Base-by-base conservation (phyloP, 2,113 vertebrate genomes). In the Gracilinanus agilis region DNA sequence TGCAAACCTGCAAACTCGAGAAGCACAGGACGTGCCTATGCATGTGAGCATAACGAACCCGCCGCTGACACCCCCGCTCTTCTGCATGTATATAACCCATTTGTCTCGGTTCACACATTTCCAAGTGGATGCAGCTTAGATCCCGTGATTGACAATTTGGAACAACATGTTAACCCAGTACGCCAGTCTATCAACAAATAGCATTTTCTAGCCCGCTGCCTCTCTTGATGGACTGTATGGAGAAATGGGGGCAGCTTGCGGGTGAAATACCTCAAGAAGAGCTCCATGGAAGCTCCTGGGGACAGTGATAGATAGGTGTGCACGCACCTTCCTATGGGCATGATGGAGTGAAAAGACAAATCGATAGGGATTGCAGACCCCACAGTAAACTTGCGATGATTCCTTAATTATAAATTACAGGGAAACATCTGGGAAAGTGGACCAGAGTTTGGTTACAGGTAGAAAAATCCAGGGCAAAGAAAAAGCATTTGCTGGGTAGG, bases 91-190 rank as follows among this genome's bases (percentile, higher is more conserved):
- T 90, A 90, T 95, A 92, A 91, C 29, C 96, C 55, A 44, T 94
- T 92, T 94, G 54, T 61, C 88, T 67, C 21, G 75, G 55, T 91
- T 92, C 91, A 93, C 67, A 94, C 56, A 34, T 96, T 96, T 95
- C 83, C 24, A 93, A 94, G 40, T 83, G 54, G 90, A 29, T 44
- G 2, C 90, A 40, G 90, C 90, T 93, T 92, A 58, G 24, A 92
- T 88, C n/a, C 92, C 34, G 19, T 58, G 24, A 95, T 94, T 58
- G 24, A 95, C 94, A 89, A 97, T 96, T 93, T 53, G 34, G 49
- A 89, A 90, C 67, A 83, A 83, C 55, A 34, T 55, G 93, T 93
- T 94, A 95, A 56, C 88, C 75, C 27, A 95, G 54, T 89, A 89
- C 93, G 4, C 90, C n/a, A 49, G 27, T 94, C 90, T 95, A 54